These are phyloP conservation scores for Ondatra zibethicus DNA, from an alignment of 2,113 vertebrate species.

Conservation along the genomic window DNA sequence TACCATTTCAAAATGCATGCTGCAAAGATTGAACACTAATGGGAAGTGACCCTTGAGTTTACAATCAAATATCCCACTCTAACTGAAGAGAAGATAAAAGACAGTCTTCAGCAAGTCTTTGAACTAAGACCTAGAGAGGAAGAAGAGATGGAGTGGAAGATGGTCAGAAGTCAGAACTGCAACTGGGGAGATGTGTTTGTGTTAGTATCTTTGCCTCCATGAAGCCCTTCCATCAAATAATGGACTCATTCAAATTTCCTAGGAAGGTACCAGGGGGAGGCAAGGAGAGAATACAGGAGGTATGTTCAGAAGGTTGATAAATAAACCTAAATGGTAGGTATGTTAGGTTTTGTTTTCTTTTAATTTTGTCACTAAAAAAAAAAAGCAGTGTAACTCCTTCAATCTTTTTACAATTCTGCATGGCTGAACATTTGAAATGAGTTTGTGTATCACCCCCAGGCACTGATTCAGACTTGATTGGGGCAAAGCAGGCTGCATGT, in stretches of 20 bases:
- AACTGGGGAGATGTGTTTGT: constrained; percentile 57
- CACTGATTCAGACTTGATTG: constrained; percentile 96
- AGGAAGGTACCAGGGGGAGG: constrained; percentile 46
- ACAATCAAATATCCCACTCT: constrained; percentile 63
- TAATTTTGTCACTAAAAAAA: constrained; percentile 80
- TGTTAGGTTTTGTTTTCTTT: constrained; percentile 82
- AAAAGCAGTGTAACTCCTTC: constrained; percentile 90
- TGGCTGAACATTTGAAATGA: constrained; percentile 99
- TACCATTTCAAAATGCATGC: constrained; percentile 82
- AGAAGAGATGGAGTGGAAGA: constrained; percentile 14
- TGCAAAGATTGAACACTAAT: constrained; percentile 80
- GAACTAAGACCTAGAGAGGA: constrained; percentile 63
- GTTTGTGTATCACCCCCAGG: constrained; percentile 94
- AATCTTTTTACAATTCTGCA: constrained; percentile 96
- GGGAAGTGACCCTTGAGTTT: constrained; percentile 82
- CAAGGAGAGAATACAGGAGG: background rate
- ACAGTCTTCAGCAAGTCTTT: background rate
- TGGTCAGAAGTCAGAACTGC: constrained; percentile 29
- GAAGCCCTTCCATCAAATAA: constrained; percentile 57
- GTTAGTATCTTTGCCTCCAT: constrained; percentile 12
- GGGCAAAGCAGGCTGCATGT: constrained; percentile 96
- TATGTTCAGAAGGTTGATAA: constrained; percentile 46
- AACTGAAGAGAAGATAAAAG: constrained; percentile 69
- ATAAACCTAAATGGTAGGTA: constrained; percentile 72
- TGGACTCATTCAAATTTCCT: background rate